Base-by-base conservation (phyloP, 1,140 invertebrate genomes). In the Chrysopa pallens region DNA sequence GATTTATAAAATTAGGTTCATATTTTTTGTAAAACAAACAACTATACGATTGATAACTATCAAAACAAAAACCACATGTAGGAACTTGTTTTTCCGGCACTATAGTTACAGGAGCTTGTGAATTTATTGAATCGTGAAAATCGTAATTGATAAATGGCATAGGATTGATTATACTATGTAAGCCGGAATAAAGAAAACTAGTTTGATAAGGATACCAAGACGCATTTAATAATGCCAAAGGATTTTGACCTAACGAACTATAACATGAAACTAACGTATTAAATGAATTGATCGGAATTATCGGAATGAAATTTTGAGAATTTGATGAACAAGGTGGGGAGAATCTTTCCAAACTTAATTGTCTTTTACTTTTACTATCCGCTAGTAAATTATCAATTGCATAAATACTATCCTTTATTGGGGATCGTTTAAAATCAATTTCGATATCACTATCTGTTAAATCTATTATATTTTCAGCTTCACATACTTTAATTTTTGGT, bases 121-220 rank as follows among this genome's bases (percentile, higher is more conserved):
- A 23, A 33, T 27, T 43, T 41, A 40, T 51, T 46, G 38, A 50
- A 50, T 14, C 47, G 40, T 42, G 42, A 38, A 48, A 51, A 27
- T 53, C 49, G 47, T 58, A 58, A 36, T 54, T 50, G 28, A 64
- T 52, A 50, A 62, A 60, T n/a, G 66, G 60, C 36, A 62, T 52
- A 14, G 68, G 67, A 50, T 68, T 64, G 13, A 76, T 64, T 47
- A 76, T 76, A 49, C 70, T 75, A 54, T 75, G 73, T 42, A 75
- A 54, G 8, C 73, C 73, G 8, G 73, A 67, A 56, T 76, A 76
- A 4, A 61, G 44, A 27, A 58, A 57, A 51, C 57, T 59, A 12
- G 57, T 59, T 46, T 59, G 53, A 42, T 57, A 53, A 1, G 73
- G 72, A 49, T 70, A 70, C 38, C 60, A 60, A 27, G 67, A 58